phyloP scores from a whole-genome alignment of 2,888 invertebrate species.

The Tachina fera region DNA sequence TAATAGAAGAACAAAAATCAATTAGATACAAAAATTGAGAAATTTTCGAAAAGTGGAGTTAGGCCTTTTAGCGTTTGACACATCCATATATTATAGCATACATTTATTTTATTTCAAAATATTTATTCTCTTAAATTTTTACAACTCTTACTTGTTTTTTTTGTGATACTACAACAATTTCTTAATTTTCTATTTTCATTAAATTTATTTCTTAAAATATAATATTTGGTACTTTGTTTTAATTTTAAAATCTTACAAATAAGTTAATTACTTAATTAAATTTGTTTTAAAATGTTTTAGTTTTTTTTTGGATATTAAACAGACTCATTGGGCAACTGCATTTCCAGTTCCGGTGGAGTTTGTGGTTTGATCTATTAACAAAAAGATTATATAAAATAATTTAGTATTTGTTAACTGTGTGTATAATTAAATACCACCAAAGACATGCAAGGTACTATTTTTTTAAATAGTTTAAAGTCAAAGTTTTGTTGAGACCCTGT shows the following conservation, averaged over 20 bases:
- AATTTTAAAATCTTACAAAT: conserved; percentile 31
- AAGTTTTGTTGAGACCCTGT: neutral
- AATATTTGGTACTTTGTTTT: conserved; percentile 20
- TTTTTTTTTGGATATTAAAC: conserved; percentile 31
- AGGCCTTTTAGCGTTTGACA: too few relatives aligned
- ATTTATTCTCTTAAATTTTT: conserved; percentile 17
- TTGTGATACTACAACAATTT: neutral
- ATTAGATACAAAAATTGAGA: too few relatives aligned
- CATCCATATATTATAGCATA: too few relatives aligned
- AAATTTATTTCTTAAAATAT: conserved; percentile 28
- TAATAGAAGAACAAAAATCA: too few relatives aligned
- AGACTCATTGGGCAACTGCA: conserved; percentile 56
- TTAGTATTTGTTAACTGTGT: neutral
- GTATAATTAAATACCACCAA: neutral
- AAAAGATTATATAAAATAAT: conserved; percentile 30
- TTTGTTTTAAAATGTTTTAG: conserved; percentile 21
- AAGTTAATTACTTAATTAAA: conserved; percentile 36
- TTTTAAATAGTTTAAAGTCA: neutral
- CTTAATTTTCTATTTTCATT: conserved; percentile 3
- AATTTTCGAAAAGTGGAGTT: too few relatives aligned
- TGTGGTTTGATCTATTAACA: conserved; percentile 65
- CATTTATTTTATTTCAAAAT: neutral
- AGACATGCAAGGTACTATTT: conserved; percentile 37
- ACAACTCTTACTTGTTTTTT: neutral
- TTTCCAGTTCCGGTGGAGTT: conserved; percentile 64